phyloP scores from a whole-genome alignment of 2,888 invertebrate species.

The Rhagonycha lutea region DNA sequence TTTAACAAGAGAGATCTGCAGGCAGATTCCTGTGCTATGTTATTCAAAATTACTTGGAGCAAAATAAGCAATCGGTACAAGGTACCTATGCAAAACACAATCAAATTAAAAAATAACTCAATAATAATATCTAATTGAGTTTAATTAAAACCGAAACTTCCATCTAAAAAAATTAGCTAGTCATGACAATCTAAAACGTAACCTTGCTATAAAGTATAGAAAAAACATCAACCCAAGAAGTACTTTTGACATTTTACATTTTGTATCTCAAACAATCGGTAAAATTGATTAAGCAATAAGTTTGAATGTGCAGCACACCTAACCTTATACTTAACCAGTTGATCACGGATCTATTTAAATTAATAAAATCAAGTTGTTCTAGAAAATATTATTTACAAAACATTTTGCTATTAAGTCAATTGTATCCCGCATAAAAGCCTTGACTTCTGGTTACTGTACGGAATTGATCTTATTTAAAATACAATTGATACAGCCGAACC shows the following conservation, averaged over 20 bases:
- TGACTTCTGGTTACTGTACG: conserved; percentile 21
- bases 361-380: conserved; percentile 10
- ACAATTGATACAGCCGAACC: conserved; percentile 24
- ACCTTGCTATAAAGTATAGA: not conserved
- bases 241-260: not conserved
- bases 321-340: conserved; percentile 6
- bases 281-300: conserved; percentile 2
- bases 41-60: not conserved
- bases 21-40: too few species aligned
- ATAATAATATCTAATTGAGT: not conserved
- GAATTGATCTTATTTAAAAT: conserved; percentile 26
- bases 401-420: conserved; percentile 15
- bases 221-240: not conserved
- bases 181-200: not conserved
- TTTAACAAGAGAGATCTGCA: too few species aligned
- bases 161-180: not conserved
- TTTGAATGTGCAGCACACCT: conserved; percentile 1
- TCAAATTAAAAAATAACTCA: not conserved
- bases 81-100: not conserved
- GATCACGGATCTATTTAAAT: conserved; percentile 15
- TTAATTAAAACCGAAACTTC: not conserved
- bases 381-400: conserved; percentile 13
- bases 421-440: conserved; percentile 16
- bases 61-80: not conserved
- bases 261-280: not conserved